Conservation (phyloP, 1,140 invertebrate species). For the Megathymus violae region DNA sequence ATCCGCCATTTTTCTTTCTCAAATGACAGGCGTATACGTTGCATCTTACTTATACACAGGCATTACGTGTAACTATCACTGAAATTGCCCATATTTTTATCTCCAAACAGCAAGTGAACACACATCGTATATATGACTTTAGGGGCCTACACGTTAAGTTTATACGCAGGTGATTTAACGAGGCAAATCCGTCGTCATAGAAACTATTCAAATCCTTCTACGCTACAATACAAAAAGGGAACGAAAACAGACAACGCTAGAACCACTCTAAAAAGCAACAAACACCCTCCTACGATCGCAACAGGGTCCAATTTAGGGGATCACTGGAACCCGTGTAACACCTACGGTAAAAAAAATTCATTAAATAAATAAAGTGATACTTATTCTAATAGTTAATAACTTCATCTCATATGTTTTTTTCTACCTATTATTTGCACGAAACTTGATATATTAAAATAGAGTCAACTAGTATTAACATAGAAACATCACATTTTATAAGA, state of each 20-base stretch:
- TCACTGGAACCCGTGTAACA: slow-evolving; percentile 43
- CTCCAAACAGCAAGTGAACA: too few relatives aligned
- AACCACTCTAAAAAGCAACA: slow-evolving; percentile 40
- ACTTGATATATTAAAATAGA: slow-evolving; percentile 73
- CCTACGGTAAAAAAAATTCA: slow-evolving; percentile 51
- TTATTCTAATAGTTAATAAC: slow-evolving; percentile 68
- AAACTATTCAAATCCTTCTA: not conserved
- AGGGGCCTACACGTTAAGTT: too few relatives aligned
- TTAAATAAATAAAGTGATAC: slow-evolving; percentile 62
- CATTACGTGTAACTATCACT: not conserved
- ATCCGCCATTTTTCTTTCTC: not conserved
- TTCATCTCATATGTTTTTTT: slow-evolving; percentile 59
- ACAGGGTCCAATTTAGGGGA: slow-evolving; percentile 26
- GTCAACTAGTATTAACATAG: slow-evolving; percentile 64
- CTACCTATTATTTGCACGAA: slow-evolving; percentile 57
- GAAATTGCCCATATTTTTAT: too few relatives aligned
- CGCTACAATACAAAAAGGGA: slow-evolving; percentile 46
- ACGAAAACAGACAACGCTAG: slow-evolving; percentile 44
- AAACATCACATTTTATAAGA: slow-evolving; percentile 72
- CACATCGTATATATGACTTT: too few relatives aligned
- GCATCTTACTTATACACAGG: slow-evolving; percentile 12
- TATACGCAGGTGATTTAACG: not conserved
- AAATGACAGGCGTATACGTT: slow-evolving; percentile 15
- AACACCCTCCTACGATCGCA: slow-evolving; percentile 21
- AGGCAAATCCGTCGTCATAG: not conserved